Evolutionary conservation across 2,113 vertebrate genomes (phyloP), one percentile per base, ranked within the genome.

Genomic region (Actenoides lindsayi): DNA sequence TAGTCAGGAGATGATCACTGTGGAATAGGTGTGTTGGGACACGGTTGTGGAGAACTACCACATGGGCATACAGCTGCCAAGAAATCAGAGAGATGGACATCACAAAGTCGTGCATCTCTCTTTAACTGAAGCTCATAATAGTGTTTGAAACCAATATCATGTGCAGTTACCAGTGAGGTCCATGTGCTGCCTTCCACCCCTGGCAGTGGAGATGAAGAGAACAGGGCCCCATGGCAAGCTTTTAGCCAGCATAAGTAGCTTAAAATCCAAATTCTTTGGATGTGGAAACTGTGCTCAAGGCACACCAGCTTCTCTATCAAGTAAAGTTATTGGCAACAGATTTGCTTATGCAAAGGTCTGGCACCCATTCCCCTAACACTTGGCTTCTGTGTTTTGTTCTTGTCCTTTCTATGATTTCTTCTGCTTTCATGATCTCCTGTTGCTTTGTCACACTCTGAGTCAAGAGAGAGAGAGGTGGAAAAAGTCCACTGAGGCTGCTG

Each of bases 81-180:
- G 71, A 73, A 62, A 73, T 39, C 31, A 60, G 70, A 53, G 25
- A 48, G 30, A 10, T 0, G 2, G 51, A 28, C 23, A 5, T 42
- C n/a, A 42, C 0, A 2, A 28, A 54, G 5, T 30, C 1, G 0
- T 19, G 16, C 21, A 6, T 37, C 14, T 5, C 41, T 74, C 68
- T 84, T 39, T 73, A 67, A 27, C 30, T 73, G 83, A 30, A 16
- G 19, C 15, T 77, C 23, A 10, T 44, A 50, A n/a, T 7, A 62
- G 31, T 31, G 31, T 56, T 62, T 57, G 41, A 87, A 87, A 51
- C 8, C 35, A 24, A 2, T 17, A 37, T n/a, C 17, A 33, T 27
- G 8, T 30, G 27, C 1, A 1, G 35, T 50, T 87, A 68, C 54
- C 37, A 57, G 33, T 0, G 7, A 68, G 28, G 28, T 35, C 70